phyloP scores from a whole-genome alignment of 1,140 invertebrate genomes.

The Listronotus oregonensis region DNA sequence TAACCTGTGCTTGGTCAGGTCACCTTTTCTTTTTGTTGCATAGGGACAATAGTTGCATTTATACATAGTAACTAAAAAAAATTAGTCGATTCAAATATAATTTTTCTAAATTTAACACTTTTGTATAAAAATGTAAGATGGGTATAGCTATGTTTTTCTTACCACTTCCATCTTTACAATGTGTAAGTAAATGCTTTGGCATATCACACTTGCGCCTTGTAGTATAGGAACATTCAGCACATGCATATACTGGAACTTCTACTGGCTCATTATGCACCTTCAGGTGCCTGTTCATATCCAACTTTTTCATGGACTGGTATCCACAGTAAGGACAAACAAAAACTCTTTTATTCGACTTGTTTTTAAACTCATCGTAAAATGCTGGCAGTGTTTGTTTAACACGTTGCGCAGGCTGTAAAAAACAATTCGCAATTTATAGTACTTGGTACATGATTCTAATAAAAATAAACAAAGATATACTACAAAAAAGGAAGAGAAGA shows the following conservation, averaged over 20 bases:
- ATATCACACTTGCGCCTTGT: slow-evolving; percentile 41
- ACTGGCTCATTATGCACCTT: slow-evolving; percentile 19
- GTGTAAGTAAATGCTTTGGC: slow-evolving; percentile 41
- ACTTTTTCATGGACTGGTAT: slow-evolving; percentile 30
- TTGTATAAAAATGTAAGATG: too few species aligned
- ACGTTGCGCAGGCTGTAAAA: not conserved
- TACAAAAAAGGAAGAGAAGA: too few species aligned
- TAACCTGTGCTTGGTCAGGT: slow-evolving; percentile 33
- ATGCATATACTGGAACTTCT: slow-evolving; percentile 25
- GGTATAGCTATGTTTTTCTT: slow-evolving; percentile 6
- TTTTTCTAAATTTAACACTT: not conserved
- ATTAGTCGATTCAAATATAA: slow-evolving; percentile 1
- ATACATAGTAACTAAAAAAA: slow-evolving; percentile 29
- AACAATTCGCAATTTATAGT: not conserved
- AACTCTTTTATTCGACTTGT: slow-evolving; percentile 7
- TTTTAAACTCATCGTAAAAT: slow-evolving; percentile 7
- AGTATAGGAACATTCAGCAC: slow-evolving; percentile 36
- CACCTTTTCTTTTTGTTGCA: slow-evolving; percentile 39
- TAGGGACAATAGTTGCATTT: slow-evolving; percentile 35
- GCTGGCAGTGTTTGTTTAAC: slow-evolving; percentile 14
- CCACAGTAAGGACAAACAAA: slow-evolving; percentile 34
- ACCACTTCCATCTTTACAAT: slow-evolving; percentile 39
- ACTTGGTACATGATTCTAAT: not conserved
- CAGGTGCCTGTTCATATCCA: slow-evolving; percentile 26
- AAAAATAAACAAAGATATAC: not conserved